Conservation (phyloP, 2,888 invertebrate genomes). For the Trisateles emortualis region DNA sequence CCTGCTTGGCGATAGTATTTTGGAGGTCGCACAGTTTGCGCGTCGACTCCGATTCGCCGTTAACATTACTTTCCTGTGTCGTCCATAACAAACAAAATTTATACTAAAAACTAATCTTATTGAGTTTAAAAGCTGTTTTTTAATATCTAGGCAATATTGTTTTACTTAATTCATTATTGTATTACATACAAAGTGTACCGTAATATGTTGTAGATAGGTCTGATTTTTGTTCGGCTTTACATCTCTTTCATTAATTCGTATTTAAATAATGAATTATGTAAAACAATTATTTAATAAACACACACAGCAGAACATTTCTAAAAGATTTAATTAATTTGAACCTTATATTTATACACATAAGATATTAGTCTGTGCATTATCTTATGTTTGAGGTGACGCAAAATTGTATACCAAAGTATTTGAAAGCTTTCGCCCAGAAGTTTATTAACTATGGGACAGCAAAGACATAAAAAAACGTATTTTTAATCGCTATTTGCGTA, state of each 20-base stretch:
- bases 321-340: conserved; percentile 8
- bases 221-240: no score
- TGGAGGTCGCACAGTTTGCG: conserved; percentile 92
- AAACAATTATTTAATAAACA: conserved; percentile 29
- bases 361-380: no score
- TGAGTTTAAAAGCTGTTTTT: conserved; percentile 18
- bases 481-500: background rate
- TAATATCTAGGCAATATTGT: conserved; percentile 16
- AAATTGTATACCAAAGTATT: no score
- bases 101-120: conserved; percentile 51
- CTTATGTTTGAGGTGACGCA: no score
- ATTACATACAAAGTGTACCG: background rate
- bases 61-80: conserved; percentile 80
- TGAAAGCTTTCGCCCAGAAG: no score
- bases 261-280: conserved; percentile 28
- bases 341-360: no score
- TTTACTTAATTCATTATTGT: conserved; percentile 30
- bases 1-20: conserved; percentile 95
- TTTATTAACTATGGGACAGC: no score
- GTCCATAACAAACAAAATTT: conserved; percentile 66
- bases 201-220: no score
- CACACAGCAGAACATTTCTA: conserved; percentile 35
- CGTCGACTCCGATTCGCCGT: conserved; percentile 77
- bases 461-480: background rate
- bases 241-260: no score